Base-by-base conservation (phyloP, 2,113 vertebrate species). In the Crotalus horridus region DNA sequence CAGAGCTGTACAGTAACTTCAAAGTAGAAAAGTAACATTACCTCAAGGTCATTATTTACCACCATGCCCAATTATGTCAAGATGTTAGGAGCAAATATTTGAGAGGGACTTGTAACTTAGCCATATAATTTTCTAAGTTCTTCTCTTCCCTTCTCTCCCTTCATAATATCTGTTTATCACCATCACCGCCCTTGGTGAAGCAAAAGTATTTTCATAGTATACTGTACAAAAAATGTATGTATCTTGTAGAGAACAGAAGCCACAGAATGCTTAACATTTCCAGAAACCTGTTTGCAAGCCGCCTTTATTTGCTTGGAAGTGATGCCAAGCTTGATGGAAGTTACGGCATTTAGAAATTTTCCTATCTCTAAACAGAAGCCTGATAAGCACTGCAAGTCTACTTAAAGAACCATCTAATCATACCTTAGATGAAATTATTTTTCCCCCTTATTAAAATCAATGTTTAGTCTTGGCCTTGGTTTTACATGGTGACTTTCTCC, bases 221-320 rank as follows among this genome's bases (percentile, higher is more conserved):
- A 0, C 3, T 0, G 0, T 92, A 26, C 59, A 61, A 58, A 58
- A 58, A 59, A 56, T 59, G 26, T 26, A 26, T 61, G 3, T 29
- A 64, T 64, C 26, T 23, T 54, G 54, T 89, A 51, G 48, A 89
- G 43, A 85, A 89, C 85, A 89, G 85, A 92, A 92, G 69, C 88
- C 29, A 59, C 4, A 89, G 9, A 93, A 93, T 59, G 69, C 53
- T 89, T 89, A 89, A 85, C 33, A 51, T 51, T 12, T 61, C 24
- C 55, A 89, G 92, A 74, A 33, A 88, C 17, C 13, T 46, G n/a
- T 46, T 85, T 51, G 2, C 10, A 46, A 53, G 88, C 11, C 5
- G 39, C 85, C 69, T 59, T 89, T 85, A 89, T 93, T 59, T 89
- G 92, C 54, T 55, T 86, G 89, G 85, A 85, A 89, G 88, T 59